Conservation (phyloP, 2,113 vertebrate genomes). For the Herpetotheres cachinnans region DNA sequence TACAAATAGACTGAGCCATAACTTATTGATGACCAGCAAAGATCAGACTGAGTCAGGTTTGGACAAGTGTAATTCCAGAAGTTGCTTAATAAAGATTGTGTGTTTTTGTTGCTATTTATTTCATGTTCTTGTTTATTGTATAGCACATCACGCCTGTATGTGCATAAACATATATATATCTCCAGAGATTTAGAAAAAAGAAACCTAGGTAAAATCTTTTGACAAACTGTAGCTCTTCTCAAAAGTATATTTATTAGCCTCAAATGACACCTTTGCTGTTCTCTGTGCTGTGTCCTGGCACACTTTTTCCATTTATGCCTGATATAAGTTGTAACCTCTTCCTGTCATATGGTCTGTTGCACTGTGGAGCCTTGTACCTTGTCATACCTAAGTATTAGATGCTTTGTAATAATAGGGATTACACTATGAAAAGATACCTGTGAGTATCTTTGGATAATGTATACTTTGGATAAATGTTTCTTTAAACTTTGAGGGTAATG, state of each 20-base stretch:
- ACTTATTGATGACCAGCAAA: constrained; percentile 65
- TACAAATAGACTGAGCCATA: constrained; percentile 45
- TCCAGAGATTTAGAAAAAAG: background rate
- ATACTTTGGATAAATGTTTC: background rate
- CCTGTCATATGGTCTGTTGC: accelerated
- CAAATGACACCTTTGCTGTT: background rate
- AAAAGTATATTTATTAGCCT: background rate
- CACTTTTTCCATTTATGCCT: background rate
- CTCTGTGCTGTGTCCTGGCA: background rate
- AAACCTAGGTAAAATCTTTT: background rate
- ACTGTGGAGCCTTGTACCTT: background rate
- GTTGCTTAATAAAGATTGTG: background rate
- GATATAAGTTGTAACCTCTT: background rate
- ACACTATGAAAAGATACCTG: background rate
- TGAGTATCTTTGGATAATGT: too few species aligned
- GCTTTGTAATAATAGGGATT: background rate
- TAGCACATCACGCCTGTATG: accelerated
- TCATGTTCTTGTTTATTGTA: background rate
- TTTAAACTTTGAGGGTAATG: background rate
- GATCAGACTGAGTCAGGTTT: constrained; percentile 1
- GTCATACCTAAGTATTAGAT: background rate
- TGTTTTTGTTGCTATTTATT: background rate
- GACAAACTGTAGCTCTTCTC: background rate
- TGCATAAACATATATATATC: background rate
- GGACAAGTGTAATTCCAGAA: background rate